Conservation (phyloP, 1,140 invertebrate genomes). For the Mylabris phalerata region DNA sequence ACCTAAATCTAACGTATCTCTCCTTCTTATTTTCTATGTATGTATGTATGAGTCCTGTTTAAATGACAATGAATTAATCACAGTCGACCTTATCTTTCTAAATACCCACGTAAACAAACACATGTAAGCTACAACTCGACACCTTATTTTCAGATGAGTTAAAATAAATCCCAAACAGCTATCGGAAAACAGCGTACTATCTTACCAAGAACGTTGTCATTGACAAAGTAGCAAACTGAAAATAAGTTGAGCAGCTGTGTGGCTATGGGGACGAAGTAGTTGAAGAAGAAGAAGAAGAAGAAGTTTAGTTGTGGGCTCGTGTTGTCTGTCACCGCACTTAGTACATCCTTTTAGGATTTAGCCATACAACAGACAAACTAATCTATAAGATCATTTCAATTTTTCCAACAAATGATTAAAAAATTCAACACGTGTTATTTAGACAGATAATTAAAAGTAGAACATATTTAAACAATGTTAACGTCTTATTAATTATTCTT, state of each 20-base stretch:
- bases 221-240: conserved; percentile 35
- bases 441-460: too few relatives aligned
- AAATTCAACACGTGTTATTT: too few relatives aligned
- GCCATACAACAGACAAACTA: too few relatives aligned
- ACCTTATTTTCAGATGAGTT: conserved; percentile 34
- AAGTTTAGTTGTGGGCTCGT: conserved; percentile 10
- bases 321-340: conserved; percentile 23
- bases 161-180: conserved; percentile 30
- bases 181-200: conserved; percentile 22
- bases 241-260: conserved; percentile 32
- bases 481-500: too few relatives aligned
- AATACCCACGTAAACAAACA: conserved; percentile 34
- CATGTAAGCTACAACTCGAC: conserved; percentile 33
- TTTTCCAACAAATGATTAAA: too few relatives aligned
- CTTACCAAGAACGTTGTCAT: conserved; percentile 22
- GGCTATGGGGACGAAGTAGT: too few relatives aligned
- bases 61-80: conserved; percentile 16
- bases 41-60: conserved; percentile 8
- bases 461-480: too few relatives aligned
- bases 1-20: too few relatives aligned
- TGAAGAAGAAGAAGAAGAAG: neutral
- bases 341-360: too few relatives aligned
- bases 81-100: conserved; percentile 27
- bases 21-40: too few relatives aligned
- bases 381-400: too few relatives aligned